A percentile compares a stretch with the other conserved stretches of the same genome.
Evolutionary conservation across 53 echinoderm and acorn worm species (phyloP).

Genomic region (Glandiceps talaboti): DNA sequence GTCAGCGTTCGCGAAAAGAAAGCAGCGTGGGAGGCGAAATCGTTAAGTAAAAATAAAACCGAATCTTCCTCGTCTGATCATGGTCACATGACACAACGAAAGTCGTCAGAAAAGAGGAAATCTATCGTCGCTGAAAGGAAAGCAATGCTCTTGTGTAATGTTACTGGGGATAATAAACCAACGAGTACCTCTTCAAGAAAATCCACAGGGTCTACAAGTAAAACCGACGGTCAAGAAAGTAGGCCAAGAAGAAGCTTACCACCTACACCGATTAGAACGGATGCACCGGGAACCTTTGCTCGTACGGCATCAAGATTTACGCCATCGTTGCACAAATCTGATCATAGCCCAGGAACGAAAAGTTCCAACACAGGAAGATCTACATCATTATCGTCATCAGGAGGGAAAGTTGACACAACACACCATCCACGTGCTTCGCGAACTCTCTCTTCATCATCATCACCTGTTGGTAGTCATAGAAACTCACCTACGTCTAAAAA

Average conservation of each 20-base stretch:
- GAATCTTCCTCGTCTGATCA: not conserved
- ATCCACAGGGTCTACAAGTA: constrained; percentile 1
- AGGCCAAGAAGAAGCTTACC: not conserved
- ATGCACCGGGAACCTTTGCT: not conserved
- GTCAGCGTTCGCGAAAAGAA: not conserved
- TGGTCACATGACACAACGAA: not conserved
- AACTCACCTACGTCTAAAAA: not conserved
- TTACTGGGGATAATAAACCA: constrained; percentile 3
- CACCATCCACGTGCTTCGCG: not conserved
- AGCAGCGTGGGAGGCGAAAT: not conserved
- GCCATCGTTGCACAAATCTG: not conserved
- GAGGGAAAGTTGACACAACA: not conserved
- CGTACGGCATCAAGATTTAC: not conserved
- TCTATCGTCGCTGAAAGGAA: constrained; percentile 54
- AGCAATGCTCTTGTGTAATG: constrained; percentile 42
- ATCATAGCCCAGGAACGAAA: not conserved
- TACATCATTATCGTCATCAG: not conserved
- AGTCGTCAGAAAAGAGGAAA: constrained; percentile 5
- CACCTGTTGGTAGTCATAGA: not conserved
- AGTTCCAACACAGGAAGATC: not conserved
- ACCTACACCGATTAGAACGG: not conserved
- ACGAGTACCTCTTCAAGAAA: not conserved
- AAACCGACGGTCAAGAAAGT: constrained; percentile 13
- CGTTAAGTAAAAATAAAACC: too few species aligned
- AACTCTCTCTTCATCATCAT: not conserved